These are phyloP conservation scores for Dynastes maya DNA, from an alignment of 2,888 invertebrate genomes.

Conservation along the genomic window DNA sequence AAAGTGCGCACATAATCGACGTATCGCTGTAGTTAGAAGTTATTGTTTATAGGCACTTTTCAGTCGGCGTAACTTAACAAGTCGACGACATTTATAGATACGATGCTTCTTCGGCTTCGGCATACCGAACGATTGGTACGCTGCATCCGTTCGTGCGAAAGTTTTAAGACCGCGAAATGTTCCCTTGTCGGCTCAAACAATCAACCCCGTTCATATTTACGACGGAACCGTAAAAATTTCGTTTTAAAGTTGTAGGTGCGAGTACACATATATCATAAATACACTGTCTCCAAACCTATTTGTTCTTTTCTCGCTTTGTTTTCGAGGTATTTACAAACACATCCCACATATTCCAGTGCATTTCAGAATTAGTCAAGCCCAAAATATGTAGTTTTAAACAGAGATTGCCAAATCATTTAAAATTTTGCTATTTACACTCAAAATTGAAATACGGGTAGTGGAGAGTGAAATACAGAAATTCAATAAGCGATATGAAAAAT, in stretches of 20 bases:
- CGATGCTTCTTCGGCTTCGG: slow-evolving; percentile 55
- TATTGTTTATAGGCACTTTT: slow-evolving; percentile 59
- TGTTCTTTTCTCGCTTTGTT: no score
- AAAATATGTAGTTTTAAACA: no score
- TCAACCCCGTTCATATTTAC: slow-evolving; percentile 61
- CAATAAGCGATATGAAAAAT: no score
- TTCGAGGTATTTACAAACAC: no score
- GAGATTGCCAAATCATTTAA: no score
- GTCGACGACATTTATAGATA: slow-evolving; percentile 62
- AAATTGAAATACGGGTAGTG: no score
- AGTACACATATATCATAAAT: not conserved
- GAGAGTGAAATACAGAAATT: no score
- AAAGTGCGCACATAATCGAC: slow-evolving; percentile 50
- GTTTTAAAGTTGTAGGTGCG: slow-evolving; percentile 9
- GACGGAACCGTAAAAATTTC: slow-evolving; percentile 60
- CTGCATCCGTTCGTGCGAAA: slow-evolving; percentile 40
- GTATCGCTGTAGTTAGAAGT: slow-evolving; percentile 56
- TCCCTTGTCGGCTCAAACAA: slow-evolving; percentile 58
- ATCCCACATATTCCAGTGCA: no score
- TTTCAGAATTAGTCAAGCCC: no score
- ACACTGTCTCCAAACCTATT: not conserved
- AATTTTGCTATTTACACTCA: no score
- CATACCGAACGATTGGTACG: slow-evolving; percentile 51
- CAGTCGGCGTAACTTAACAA: slow-evolving; percentile 60
- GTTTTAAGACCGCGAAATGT: slow-evolving; percentile 49